Base-by-base conservation (phyloP, 2,888 invertebrate species). In the Drosophila lacicola region DNA sequence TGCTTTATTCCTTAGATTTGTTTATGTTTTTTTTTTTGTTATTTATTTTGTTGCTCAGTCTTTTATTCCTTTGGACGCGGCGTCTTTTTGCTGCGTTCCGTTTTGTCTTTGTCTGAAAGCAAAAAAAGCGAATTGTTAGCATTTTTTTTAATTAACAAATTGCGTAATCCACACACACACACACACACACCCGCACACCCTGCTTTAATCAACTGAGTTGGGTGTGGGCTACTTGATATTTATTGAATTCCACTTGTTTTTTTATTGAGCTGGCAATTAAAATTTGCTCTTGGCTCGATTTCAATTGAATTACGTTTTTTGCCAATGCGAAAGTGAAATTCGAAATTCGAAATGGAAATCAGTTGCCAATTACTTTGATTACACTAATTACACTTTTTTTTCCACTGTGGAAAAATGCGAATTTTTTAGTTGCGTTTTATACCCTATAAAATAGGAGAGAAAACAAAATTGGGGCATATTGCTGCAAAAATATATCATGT, bases 1-100 rank as follows among this genome's bases (percentile, higher is more conserved):
- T 70, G 61, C 34, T 68, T 62, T 51, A 36, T 77, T 64, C 37
- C 62, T 74, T 74, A 65, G 58, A 65, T 80, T 55, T 66, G 6
- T 39, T 37, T 54, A 21, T 14, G 39, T 34, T 44, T 70, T 58
- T 36, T 0, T 14, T 17, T 9, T 42, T 42, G 42, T 42, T 42
- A 1, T 29, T 29, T 11, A 8, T 53, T 21, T 39, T 53, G 78
- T 78, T 78, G 77, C 84, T 82, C 84, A 83, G 84, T 82, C 84
- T 82, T 82, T 72, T 47, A 45, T 49, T 42, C 78, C 64, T 76
- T 76, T 65, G 50, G 61, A 68, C 74, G 65, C 65, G 72, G 61
- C 66, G 47, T 51, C 49, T 61, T 67, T 25, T 21, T 25, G 50
- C 37, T 49, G 49, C 49, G 34, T 49, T 49, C 49, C n/a, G 34